Percentiles rank a stretch among this genome's conserved stretches.
phyloP scores from a whole-genome alignment of 1,140 invertebrate genomes.

The Musca vetustissima region DNA sequence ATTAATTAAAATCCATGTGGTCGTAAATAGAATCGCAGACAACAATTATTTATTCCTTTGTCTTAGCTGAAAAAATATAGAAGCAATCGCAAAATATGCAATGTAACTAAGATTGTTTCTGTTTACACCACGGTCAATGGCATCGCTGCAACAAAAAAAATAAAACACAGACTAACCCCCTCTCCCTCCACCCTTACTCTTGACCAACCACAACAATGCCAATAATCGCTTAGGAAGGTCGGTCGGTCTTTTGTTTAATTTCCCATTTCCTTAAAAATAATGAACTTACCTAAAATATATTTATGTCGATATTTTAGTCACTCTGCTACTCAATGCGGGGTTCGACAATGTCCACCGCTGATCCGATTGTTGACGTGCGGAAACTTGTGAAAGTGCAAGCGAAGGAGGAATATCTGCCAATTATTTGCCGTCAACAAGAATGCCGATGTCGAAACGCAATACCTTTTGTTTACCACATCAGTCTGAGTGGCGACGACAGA shows the following conservation, averaged over 20 bases:
- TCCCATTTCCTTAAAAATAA: constrained; percentile 1
- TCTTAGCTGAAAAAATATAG: too few relatives aligned
- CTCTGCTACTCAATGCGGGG: background rate
- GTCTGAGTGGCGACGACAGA: too few relatives aligned
- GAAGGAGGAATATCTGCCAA: background rate
- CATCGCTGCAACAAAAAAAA: background rate
- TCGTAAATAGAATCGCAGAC: too few relatives aligned
- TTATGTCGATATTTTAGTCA: background rate
- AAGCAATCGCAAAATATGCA: too few relatives aligned
- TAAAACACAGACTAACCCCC: background rate
- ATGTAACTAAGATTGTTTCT: too few relatives aligned
- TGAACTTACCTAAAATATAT: constrained; percentile 12
- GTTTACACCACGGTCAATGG: too few relatives aligned
- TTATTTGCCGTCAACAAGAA: background rate
- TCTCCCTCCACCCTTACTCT: background rate
- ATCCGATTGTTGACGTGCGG: background rate
- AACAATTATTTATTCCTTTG: too few relatives aligned
- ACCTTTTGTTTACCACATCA: too few relatives aligned
- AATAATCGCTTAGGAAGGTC: background rate
- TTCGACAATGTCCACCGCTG: background rate
- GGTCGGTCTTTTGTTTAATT: background rate
- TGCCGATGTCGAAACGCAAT: background rate
- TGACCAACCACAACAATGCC: background rate
- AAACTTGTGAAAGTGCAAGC: background rate
- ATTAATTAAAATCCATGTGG: too few relatives aligned